phyloP scores from a whole-genome alignment of 2,113 vertebrate species.

The Megalops atlanticus region DNA sequence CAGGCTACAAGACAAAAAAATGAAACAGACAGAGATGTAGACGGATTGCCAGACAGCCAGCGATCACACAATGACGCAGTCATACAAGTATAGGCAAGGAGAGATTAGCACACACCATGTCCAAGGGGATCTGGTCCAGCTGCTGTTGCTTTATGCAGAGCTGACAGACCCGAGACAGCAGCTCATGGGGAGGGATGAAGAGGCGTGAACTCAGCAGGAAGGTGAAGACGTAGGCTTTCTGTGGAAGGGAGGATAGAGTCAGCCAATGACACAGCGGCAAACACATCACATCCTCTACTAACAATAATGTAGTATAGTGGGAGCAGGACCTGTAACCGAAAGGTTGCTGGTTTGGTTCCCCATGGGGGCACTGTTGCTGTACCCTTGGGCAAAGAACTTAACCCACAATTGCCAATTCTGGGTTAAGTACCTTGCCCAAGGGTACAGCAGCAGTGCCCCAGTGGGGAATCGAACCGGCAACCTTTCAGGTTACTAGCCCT shows the following conservation, averaged over 20 bases:
- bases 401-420: too few relatives aligned
- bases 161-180: conserved; percentile 84
- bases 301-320: background rate
- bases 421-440: too few relatives aligned
- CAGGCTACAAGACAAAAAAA: background rate
- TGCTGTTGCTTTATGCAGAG: conserved; percentile 88
- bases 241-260: conserved; percentile 34
- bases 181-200: conserved; percentile 86
- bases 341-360: too few relatives aligned
- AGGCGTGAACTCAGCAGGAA: conserved; percentile 89
- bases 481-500: too few relatives aligned
- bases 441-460: too few relatives aligned
- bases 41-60: conserved; percentile 53
- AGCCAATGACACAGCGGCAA: too few relatives aligned
- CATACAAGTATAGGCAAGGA: background rate
- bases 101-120: conserved; percentile 74
- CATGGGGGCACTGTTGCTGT: too few relatives aligned
- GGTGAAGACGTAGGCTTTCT: conserved; percentile 92
- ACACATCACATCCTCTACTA: background rate
- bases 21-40: background rate
- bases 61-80: background rate
- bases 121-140: conserved; percentile 82
- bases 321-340: too few relatives aligned
- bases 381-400: too few relatives aligned
- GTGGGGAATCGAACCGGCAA: too few relatives aligned